Conservation (phyloP, 2,888 invertebrate species). For the Eurytoma californica region DNA sequence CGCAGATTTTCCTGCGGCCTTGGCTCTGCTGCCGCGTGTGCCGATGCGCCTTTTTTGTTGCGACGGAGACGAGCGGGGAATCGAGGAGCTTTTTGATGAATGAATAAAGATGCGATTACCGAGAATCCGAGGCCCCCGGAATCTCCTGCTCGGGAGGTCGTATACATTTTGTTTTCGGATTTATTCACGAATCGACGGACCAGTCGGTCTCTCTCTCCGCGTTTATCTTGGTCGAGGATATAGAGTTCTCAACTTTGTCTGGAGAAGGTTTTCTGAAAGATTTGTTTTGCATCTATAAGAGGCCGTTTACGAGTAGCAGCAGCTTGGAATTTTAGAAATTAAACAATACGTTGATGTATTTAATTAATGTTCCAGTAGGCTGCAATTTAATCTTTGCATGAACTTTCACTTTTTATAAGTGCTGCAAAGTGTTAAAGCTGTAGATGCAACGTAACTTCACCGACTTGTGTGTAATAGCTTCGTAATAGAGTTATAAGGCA, state of each 20-base stretch:
- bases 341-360: slow-evolving; percentile 10
- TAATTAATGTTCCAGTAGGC: slow-evolving; percentile 26
- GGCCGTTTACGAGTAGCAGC: background rate
- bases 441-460: background rate
- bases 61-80: background rate
- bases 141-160: too few relatives aligned
- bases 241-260: too few relatives aligned
- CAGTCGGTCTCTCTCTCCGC: too few relatives aligned
- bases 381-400: slow-evolving; percentile 25
- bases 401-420: slow-evolving; percentile 47
- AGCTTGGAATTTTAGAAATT: background rate
- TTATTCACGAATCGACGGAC: too few relatives aligned
- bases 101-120: background rate
- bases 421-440: slow-evolving; percentile 8
- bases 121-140: background rate
- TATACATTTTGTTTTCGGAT: too few relatives aligned
- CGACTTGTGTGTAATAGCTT: slow-evolving; percentile 24
- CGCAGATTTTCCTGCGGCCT: too few relatives aligned
- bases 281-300: too few relatives aligned
- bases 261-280: too few relatives aligned
- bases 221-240: too few relatives aligned
- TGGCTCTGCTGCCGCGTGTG: too few relatives aligned
- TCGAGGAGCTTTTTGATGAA: background rate
- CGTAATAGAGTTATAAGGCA: slow-evolving; percentile 36
- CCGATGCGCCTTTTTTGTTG: too few relatives aligned